Base-by-base conservation (phyloP, 2,797 vertebrate genomes). In the Sebastiscus tertius region DNA sequence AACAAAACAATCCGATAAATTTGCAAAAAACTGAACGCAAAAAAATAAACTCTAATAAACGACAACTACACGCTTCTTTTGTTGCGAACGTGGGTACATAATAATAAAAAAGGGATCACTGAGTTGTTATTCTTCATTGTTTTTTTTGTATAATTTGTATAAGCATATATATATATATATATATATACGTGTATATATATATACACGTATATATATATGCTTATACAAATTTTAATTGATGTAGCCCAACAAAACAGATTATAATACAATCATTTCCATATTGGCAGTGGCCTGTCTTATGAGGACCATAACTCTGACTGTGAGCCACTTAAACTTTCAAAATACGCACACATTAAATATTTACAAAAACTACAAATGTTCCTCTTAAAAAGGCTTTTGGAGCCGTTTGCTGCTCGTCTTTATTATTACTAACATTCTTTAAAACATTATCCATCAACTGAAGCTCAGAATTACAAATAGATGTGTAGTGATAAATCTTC, bases 1-100 rank as follows among this genome's bases (percentile, higher is more conserved):
- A n/a, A n/a, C n/a, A 42, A 63, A 94, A 94, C 89, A 94, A 89
- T 92, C 91, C 92, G 94, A 93, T 88, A 79, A 76, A 14, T 72
- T 83, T 79, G 42, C 55, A 89, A 89, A 90, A 63, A 22, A 4
- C 36, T 66, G 81, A 93, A 89, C 93, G 93, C 93, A 94, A 94
- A 90, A 89, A 93, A 91, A 88, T 64, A 75, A 90, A 86, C 75
- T 92, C 84, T 92, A 88, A 86, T 92, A 88, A 86, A 91, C 87
- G 92, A 94, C 91, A 90, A 79, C 94, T 93, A 91, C 87, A 88
- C 87, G 84, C 68, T 14, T 39, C 36, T 39, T 39, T 39, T 39
- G 36, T 39, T 39, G 27, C 20, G 6, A 31, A 83, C 85, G 90
- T 83, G 68, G 77, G 75, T 79, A 93, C 93, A 94, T 87, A 90